Evolutionary conservation across 2,888 invertebrate genomes (phyloP).

Genomic region (Andrena marginata): DNA sequence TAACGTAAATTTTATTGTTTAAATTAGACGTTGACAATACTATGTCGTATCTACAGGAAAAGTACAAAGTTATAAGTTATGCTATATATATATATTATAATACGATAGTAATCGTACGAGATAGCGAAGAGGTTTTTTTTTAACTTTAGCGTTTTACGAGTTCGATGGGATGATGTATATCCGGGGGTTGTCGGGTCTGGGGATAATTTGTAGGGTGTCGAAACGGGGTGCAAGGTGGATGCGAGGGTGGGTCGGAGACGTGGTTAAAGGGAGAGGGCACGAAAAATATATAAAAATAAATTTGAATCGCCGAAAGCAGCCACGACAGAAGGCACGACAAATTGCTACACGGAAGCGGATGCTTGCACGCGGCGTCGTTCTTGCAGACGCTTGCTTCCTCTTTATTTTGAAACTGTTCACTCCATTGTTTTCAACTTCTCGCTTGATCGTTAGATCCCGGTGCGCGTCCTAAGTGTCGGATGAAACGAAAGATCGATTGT

Average conservation of each 20-base stretch:
- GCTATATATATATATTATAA: constrained; percentile 66
- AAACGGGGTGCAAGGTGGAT: constrained; percentile 16
- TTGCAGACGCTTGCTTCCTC: constrained; percentile 42
- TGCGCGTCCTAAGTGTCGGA: constrained; percentile 1
- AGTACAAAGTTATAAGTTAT: constrained; percentile 83
- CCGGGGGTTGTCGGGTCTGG: constrained; percentile 12
- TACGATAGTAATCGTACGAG: constrained; percentile 69
- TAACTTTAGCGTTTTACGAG: constrained; percentile 51
- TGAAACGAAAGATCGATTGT: constrained; percentile 20
- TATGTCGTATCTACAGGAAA: constrained; percentile 84
- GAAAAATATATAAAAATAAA: constrained; percentile 78
- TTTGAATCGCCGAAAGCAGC: constrained; percentile 81
- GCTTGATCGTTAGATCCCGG: not conserved
- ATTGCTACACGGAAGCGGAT: constrained; percentile 80
- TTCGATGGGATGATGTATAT: constrained; percentile 56
- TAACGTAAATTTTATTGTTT: constrained; percentile 83
- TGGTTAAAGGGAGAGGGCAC: constrained; percentile 33
- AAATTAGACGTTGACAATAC: constrained; percentile 81
- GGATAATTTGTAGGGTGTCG: constrained; percentile 3
- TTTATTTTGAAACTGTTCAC: constrained; percentile 15
- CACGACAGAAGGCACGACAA: constrained; percentile 83
- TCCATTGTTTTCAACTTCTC: not conserved
- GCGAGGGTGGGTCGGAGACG: not conserved
- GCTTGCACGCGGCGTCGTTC: constrained; percentile 59
- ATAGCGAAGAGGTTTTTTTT: constrained; percentile 65